phyloP scores from a whole-genome alignment of 2,797 vertebrate genomes.

The Bufotes viridis region DNA sequence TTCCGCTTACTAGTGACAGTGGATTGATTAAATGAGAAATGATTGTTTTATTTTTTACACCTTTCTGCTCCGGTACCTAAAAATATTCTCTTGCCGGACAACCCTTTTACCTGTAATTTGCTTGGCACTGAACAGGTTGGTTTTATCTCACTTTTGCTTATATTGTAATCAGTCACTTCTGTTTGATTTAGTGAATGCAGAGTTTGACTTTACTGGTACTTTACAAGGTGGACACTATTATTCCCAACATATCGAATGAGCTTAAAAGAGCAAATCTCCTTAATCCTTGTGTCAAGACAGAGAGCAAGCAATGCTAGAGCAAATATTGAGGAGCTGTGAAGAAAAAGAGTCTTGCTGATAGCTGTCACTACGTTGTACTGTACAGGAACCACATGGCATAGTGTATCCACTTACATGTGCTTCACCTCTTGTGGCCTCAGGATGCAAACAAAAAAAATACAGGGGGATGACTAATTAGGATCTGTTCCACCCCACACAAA shows the following conservation, averaged over 20 bases:
- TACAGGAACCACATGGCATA: background rate
- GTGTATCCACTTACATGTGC: background rate
- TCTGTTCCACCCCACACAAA: too few relatives aligned
- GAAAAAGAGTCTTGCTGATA: background rate
- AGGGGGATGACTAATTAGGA: too few relatives aligned
- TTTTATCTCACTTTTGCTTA: too few relatives aligned
- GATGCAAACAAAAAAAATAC: too few relatives aligned
- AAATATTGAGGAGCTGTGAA: background rate
- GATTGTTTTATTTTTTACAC: too few relatives aligned
- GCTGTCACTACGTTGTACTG: background rate
- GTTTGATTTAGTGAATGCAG: too few relatives aligned
- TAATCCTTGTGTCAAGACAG: constrained; percentile 37
- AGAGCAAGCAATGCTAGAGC: background rate
- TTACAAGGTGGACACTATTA: background rate
- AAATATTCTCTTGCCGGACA: too few relatives aligned
- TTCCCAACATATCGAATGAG: background rate
- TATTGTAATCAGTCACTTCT: background rate
- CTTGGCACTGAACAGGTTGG: background rate
- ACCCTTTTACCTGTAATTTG: too few relatives aligned
- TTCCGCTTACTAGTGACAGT: too few relatives aligned
- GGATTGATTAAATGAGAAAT: too few relatives aligned
- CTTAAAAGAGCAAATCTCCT: background rate
- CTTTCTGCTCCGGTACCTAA: too few relatives aligned
- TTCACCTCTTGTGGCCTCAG: background rate
- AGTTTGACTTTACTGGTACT: background rate